Percentiles rank a stretch among this genome's conserved stretches.
These are phyloP conservation scores for Clostera curtula DNA, from an alignment of 2,888 invertebrate species.

Conservation along the genomic window DNA sequence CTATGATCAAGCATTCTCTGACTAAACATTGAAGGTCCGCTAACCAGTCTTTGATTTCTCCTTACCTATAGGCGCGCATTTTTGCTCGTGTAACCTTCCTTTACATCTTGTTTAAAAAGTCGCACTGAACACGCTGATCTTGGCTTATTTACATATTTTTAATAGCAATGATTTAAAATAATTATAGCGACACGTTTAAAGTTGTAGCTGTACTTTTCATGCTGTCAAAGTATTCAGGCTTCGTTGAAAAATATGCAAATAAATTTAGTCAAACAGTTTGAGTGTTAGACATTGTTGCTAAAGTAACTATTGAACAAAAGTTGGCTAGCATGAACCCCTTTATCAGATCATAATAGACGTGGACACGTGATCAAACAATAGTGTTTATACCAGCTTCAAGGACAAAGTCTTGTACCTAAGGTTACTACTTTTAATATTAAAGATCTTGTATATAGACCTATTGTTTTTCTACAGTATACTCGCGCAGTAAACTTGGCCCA, in stretches of 20 bases:
- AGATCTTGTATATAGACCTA: conserved; percentile 33
- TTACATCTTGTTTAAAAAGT: conserved; percentile 24
- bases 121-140: conserved; percentile 11
- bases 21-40: conserved; percentile 22
- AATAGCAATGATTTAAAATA: conserved; percentile 6
- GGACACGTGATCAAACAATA: conserved; percentile 66
- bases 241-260: conserved; percentile 11
- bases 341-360: conserved; percentile 56
- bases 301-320: conserved; percentile 35
- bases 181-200: background rate
- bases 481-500: conserved; percentile 27
- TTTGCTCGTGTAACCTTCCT: conserved; percentile 23
- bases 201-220: background rate
- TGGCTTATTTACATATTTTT: conserved; percentile 19
- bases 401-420: conserved; percentile 40
- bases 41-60: conserved; percentile 18
- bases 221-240: conserved; percentile 3
- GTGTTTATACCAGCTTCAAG: conserved; percentile 61
- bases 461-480: conserved; percentile 34
- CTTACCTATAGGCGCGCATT: conserved; percentile 14
- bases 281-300: conserved; percentile 25
- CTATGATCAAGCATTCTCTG: conserved; percentile 20
- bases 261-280: too few relatives aligned
- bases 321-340: conserved; percentile 41
- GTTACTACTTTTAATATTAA: conserved; percentile 32